phyloP scores from a whole-genome alignment of 2,797 vertebrate species.

The Florisuga fusca region DNA sequence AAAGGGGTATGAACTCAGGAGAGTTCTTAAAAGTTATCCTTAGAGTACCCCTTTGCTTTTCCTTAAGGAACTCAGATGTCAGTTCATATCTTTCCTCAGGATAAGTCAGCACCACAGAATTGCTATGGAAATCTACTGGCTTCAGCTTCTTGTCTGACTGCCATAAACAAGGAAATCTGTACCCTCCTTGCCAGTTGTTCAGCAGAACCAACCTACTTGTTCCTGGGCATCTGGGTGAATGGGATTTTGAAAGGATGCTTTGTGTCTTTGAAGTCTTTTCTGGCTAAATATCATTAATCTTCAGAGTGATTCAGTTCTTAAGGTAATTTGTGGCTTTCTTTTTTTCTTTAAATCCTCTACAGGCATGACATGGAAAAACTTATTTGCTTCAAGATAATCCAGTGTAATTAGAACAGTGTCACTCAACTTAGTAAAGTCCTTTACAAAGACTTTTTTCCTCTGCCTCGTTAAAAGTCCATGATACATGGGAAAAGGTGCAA shows the following conservation, averaged over 20 bases:
- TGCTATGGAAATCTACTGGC: constrained; percentile 14
- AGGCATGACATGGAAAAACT: constrained; percentile 60
- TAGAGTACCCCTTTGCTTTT: neutral
- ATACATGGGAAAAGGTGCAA: constrained; percentile 50
- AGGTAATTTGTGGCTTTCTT: constrained; percentile 56
- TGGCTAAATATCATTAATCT: constrained; percentile 49
- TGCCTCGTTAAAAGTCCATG: constrained; percentile 63
- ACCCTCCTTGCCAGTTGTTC: neutral
- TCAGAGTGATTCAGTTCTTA: constrained; percentile 45
- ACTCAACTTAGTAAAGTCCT: constrained; percentile 51
- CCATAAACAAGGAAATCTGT: neutral
- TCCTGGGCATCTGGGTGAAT: neutral
- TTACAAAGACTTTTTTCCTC: neutral
- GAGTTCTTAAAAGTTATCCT: neutral
- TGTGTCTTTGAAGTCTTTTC: constrained; percentile 56
- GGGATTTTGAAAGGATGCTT: constrained; percentile 48
- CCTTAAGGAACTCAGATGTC: neutral
- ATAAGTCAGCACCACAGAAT: neutral
- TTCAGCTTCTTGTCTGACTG: neutral
- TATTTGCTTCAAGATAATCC: constrained; percentile 65
- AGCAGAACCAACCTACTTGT: constrained; percentile 36
- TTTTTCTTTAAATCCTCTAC: constrained; percentile 34
- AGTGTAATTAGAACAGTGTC: constrained; percentile 63
- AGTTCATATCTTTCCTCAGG: neutral
- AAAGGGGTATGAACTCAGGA: neutral